phyloP scores from a whole-genome alignment of 2,888 invertebrate genomes.

The Zele albiditarsus region DNA sequence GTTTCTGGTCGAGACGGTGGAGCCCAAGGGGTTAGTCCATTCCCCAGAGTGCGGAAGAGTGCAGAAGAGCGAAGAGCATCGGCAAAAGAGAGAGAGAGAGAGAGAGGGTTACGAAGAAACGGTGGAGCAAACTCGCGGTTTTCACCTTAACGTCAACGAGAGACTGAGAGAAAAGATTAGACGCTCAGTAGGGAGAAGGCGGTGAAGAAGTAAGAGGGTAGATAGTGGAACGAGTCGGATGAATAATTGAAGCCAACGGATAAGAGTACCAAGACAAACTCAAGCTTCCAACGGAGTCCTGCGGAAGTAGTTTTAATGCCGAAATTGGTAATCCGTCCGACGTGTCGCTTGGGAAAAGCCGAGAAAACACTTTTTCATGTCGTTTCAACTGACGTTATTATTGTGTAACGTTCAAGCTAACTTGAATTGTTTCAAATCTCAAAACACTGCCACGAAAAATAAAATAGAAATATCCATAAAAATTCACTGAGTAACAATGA shows the following conservation, averaged over 20 bases:
- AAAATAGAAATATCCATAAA: not conserved
- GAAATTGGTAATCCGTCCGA: conserved; percentile 56
- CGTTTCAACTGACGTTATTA: conserved; percentile 35
- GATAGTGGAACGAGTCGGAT: conserved; percentile 50
- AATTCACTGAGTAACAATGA: not conserved
- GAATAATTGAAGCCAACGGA: conserved; percentile 62
- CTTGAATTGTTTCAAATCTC: conserved; percentile 10
- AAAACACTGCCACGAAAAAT: not conserved
- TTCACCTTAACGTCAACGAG: conserved; percentile 49
- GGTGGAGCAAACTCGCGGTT: conserved; percentile 48
- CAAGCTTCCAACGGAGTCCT: conserved; percentile 37
- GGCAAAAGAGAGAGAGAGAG: conserved; percentile 8
- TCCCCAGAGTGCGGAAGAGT: conserved; percentile 37
- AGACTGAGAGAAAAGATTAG: conserved; percentile 52
- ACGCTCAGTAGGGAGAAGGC: conserved; percentile 36
- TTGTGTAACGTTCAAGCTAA: conserved; percentile 12
- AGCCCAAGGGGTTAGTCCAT: conserved; percentile 43
- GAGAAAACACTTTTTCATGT: conserved; percentile 43
- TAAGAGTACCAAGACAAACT: conserved; percentile 56
- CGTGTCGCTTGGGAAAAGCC: conserved; percentile 46
- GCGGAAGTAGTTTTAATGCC: conserved; percentile 56
- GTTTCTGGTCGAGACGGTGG: conserved; percentile 51
- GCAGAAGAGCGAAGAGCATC: conserved; percentile 15
- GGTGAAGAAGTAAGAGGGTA: conserved; percentile 43
- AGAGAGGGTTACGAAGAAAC: conserved; percentile 12